Conservation (phyloP, 2,888 invertebrate species). For the Diogma glabrata region DNA sequence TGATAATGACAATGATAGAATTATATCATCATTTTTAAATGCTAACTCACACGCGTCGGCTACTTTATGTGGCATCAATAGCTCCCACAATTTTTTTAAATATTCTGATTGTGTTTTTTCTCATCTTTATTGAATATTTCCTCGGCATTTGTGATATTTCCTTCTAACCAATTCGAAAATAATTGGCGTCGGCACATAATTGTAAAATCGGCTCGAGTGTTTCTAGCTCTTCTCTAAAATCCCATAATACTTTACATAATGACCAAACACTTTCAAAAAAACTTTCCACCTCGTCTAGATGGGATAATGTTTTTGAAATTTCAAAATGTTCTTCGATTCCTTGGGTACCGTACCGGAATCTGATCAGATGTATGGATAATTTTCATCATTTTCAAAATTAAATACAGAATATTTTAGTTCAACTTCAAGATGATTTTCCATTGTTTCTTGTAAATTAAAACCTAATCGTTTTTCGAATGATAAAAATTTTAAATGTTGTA, state of each 20-base stretch:
- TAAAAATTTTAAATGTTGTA: slow-evolving; percentile 29
- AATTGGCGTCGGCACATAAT: slow-evolving; percentile 48
- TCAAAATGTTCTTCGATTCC: slow-evolving; percentile 46
- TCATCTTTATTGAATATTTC: no score
- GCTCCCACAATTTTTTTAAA: slow-evolving; percentile 33
- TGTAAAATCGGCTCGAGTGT: slow-evolving; percentile 34
- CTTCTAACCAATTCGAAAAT: slow-evolving; percentile 51
- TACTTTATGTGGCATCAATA: slow-evolving; percentile 41
- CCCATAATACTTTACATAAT: slow-evolving; percentile 77
- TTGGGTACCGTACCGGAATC: slow-evolving; percentile 25
- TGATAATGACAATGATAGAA: slow-evolving; percentile 50
- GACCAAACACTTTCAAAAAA: slow-evolving; percentile 52
- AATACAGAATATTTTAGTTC: slow-evolving; percentile 46
- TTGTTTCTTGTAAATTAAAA: slow-evolving; percentile 37
- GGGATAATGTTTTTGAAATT: slow-evolving; percentile 35
- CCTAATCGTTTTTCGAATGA: slow-evolving; percentile 19
- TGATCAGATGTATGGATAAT: slow-evolving; percentile 31
- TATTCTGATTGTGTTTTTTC: no score
- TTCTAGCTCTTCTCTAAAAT: slow-evolving; percentile 51
- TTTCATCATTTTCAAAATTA: slow-evolving; percentile 37
- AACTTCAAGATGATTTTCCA: slow-evolving; percentile 51
- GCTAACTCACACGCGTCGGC: slow-evolving; percentile 44
- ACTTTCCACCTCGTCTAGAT: slow-evolving; percentile 24
- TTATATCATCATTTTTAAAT: slow-evolving; percentile 44
- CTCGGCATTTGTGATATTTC: no score